Percentiles rank a stretch among this genome's conserved stretches.
Evolutionary conservation across 2,113 vertebrate species (phyloP).

Genomic region (Lycocorax pyrrhopterus): DNA sequence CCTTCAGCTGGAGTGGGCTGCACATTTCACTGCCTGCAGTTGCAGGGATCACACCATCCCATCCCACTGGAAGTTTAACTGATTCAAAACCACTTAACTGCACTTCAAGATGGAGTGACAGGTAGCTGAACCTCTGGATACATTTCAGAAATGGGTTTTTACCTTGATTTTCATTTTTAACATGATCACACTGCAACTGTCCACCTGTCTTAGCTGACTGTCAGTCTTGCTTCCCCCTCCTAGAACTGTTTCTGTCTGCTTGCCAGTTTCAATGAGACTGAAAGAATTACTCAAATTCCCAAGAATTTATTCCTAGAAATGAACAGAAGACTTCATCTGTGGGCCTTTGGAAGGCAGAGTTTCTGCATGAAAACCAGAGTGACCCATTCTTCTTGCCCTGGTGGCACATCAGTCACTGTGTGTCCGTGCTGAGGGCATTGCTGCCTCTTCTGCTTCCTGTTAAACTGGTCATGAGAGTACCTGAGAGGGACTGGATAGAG

Average conservation of each 20-base stretch:
- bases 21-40: not conserved
- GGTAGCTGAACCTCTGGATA: not conserved
- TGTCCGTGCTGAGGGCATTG: not conserved
- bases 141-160: not conserved
- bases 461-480: not conserved
- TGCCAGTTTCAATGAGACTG: not conserved
- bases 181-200: not conserved
- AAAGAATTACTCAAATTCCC: not conserved
- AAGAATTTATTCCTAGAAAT: not conserved
- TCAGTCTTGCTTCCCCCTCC: not conserved
- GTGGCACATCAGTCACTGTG: not conserved
- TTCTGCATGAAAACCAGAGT: not conserved
- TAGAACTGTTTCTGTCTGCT: not conserved
- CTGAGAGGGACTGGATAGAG: not conserved
- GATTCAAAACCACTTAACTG: not conserved
- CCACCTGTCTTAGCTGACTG: not conserved
- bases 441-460: not conserved
- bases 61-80: not conserved
- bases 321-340: not conserved
- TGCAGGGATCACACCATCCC: not conserved
- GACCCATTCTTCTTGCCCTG: not conserved
- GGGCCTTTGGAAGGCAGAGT: not conserved
- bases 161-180: not conserved
- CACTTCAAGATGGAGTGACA: not conserved
- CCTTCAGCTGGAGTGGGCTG: not conserved